Percentiles rank a stretch among this genome's conserved stretches.
phyloP scores from a whole-genome alignment of 2,113 vertebrate genomes.

The Macaca mulatta region DNA sequence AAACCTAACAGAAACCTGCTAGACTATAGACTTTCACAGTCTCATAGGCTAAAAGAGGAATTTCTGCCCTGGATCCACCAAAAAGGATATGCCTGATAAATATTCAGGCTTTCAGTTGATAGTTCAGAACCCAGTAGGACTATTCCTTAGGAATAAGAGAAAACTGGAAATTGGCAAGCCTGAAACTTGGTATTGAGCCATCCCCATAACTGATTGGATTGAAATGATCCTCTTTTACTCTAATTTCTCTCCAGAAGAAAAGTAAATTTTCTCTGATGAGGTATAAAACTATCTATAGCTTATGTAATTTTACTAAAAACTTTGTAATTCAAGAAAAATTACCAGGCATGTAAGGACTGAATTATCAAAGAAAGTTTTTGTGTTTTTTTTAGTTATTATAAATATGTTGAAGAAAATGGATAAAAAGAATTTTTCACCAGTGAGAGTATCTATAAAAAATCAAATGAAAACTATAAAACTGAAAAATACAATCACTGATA shows the following conservation, averaged over 20 bases:
- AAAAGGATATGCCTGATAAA: background rate
- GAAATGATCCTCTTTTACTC: background rate
- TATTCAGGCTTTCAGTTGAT: background rate
- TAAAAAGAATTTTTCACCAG: background rate
- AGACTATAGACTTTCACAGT: background rate
- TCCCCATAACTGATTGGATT: background rate
- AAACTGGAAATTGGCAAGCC: background rate
- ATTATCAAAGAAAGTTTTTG: background rate
- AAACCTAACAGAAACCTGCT: background rate
- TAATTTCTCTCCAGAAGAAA: background rate
- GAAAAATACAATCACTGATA: background rate
- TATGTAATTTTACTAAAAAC: background rate
- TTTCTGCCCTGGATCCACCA: background rate
- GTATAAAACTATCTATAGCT: background rate
- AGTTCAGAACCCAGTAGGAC: background rate
- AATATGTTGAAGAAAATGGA: background rate
- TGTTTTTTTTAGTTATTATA: background rate
- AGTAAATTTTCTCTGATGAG: background rate
- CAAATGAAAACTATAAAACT: conserved; percentile 19
- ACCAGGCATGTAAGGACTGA: background rate
- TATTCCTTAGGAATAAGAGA: background rate
- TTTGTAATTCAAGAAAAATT: background rate
- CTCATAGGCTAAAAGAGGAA: background rate
- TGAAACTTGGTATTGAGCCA: background rate
- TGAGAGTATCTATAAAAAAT: background rate